Conservation (phyloP, 2,113 vertebrate species). For the Speoplatyrhinus poulsoni region DNA sequence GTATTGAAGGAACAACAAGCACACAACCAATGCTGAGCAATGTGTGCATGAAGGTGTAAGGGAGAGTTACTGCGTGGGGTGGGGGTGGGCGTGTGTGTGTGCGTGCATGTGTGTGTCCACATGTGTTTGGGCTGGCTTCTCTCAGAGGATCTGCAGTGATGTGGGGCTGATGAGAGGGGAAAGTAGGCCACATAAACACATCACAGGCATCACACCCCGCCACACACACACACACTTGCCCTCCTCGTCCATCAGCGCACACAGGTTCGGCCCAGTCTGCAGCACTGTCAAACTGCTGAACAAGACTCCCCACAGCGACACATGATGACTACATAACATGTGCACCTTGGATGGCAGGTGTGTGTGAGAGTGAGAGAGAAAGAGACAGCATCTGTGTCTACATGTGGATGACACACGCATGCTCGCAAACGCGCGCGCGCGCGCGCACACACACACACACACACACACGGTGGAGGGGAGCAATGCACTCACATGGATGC, state of each 20-base stretch:
- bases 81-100: neutral
- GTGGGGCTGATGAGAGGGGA: conserved; percentile 25
- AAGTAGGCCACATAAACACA: conserved; percentile 53
- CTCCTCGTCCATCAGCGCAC: neutral
- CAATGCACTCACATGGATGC: neutral
- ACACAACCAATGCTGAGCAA: no score
- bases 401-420: no score
- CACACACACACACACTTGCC: conserved; percentile 8
- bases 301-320: no score
- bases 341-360: neutral
- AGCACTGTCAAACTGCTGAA: no score
- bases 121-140: neutral
- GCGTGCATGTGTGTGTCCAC: neutral
- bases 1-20: no score
- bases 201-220: neutral
- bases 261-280: conserved; percentile 4
- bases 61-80: neutral
- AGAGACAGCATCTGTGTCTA: neutral
- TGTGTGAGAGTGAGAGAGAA: neutral
- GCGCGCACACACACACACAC: no score
- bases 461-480: neutral
- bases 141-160: neutral
- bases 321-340: no score
- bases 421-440: neutral
- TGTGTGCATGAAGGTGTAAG: no score